Base-by-base conservation (phyloP, 2,888 invertebrate species). In the Trichopoda pennipes region DNA sequence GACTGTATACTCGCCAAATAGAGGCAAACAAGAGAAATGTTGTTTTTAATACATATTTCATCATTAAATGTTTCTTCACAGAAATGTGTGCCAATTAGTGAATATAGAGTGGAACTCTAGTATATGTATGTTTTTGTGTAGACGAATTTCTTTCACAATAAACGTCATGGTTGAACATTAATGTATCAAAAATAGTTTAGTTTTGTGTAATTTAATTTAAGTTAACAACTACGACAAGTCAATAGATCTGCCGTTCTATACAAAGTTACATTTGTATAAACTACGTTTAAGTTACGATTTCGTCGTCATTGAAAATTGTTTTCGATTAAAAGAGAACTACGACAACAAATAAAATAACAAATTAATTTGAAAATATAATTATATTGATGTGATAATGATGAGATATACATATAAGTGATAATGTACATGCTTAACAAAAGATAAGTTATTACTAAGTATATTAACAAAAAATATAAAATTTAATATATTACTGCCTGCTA, bases 71-170 rank as follows among this genome's bases (percentile, higher is more conserved):
- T 16, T 79, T 72, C 14, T 53, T 42, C 51, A 68, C 61, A 21
- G 68, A 70, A 68, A 78, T 82, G 66, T 79, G 68, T 58, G 75
- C 79, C 82, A 82, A 82, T 79, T 82, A 82, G 68, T 66, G 56
- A 58, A 72, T 75, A 56, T 60, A 72, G 55, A 79, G 79, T 61
- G 61, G 44, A 72, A 79, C 66, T 66, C 51, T 21, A 55, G 19
- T 61, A 14, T 23, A 51, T 35, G 12, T 42, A 55, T 68, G 63
- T 35, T 32, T 68, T 17, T n/a, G 14, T 49, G 10, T 63, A 14
- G 17, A 28, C n/a, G 17, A 53, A 17, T 42, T 53, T 53, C 44
- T 35, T 32, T 38, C 23, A 28, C 21, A 61, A 49, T 17, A 49
- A 68, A 47, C 28, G 17, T 8, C 12, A 14, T 38, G 23, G 64